Evolutionary conservation across 2,113 vertebrate genomes (phyloP).

Genomic region (Rissa tridactyla): DNA sequence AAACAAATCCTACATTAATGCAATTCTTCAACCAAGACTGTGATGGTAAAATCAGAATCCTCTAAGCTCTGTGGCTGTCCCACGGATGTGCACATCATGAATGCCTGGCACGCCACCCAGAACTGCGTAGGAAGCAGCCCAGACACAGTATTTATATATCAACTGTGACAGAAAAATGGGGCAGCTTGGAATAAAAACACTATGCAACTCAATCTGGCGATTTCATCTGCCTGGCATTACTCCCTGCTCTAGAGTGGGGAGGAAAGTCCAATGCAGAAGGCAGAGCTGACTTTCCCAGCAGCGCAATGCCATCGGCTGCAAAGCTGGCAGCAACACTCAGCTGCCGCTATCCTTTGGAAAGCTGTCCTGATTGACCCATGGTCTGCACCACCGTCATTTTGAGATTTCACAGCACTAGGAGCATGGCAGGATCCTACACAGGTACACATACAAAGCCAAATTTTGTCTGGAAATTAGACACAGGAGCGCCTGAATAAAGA

Average conservation of each 20-base stretch:
- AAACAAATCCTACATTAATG: not conserved
- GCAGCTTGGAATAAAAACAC: constrained; percentile 34
- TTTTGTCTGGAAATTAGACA: not conserved
- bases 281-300: not conserved
- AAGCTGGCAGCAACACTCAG: not conserved
- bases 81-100: not conserved
- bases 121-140: not conserved
- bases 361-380: not conserved
- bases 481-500: not conserved
- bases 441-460: not conserved
- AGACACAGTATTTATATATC: constrained; percentile 1
- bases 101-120: not conserved
- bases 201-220: not conserved
- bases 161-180: constrained; percentile 37
- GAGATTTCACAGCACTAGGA: not conserved
- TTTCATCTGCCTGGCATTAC: not conserved
- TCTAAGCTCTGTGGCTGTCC: not conserved
- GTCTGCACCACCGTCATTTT: not conserved
- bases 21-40: not conserved
- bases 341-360: not conserved
- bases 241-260: not conserved
- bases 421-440: not conserved
- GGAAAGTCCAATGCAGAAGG: not conserved
- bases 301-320: not conserved
- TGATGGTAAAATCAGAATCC: not conserved